Conservation (phyloP, 2,888 invertebrate genomes). For the Rugalucina vietnamica region DNA sequence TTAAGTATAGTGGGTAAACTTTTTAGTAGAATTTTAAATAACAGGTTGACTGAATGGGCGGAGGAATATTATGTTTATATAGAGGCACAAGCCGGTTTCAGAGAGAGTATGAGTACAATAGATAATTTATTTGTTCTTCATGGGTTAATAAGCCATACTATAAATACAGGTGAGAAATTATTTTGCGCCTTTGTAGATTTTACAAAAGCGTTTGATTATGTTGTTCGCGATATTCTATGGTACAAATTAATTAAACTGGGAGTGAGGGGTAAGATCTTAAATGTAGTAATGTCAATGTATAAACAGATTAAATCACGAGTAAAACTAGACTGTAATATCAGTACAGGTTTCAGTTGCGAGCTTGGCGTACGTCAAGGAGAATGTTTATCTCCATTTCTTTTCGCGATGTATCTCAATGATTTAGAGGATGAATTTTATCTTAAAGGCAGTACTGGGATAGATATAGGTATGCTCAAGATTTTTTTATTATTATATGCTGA, state of each 20-base stretch:
- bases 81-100: conserved; percentile 11
- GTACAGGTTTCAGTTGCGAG: background rate
- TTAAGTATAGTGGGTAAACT: background rate
- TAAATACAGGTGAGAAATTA: background rate
- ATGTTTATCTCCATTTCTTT: conserved; percentile 6
- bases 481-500: conserved; percentile 8
- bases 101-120: background rate
- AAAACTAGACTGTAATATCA: background rate
- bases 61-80: conserved; percentile 10
- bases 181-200: conserved; percentile 8
- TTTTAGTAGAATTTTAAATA: background rate
- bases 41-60: background rate
- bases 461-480: background rate
- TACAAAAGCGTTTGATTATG: conserved; percentile 18
- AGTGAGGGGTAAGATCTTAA: background rate
- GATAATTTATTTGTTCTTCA: background rate
- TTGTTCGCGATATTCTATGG: conserved; percentile 6
- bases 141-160: background rate
- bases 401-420: conserved; percentile 6
- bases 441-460: background rate
- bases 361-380: conserved; percentile 8
- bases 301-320: background rate
- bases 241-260: conserved; percentile 5
- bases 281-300: background rate
- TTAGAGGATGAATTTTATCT: conserved; percentile 2